These are phyloP conservation scores for Pogona vitticeps DNA, from an alignment of 2,113 vertebrate genomes.

Conservation along the genomic window DNA sequence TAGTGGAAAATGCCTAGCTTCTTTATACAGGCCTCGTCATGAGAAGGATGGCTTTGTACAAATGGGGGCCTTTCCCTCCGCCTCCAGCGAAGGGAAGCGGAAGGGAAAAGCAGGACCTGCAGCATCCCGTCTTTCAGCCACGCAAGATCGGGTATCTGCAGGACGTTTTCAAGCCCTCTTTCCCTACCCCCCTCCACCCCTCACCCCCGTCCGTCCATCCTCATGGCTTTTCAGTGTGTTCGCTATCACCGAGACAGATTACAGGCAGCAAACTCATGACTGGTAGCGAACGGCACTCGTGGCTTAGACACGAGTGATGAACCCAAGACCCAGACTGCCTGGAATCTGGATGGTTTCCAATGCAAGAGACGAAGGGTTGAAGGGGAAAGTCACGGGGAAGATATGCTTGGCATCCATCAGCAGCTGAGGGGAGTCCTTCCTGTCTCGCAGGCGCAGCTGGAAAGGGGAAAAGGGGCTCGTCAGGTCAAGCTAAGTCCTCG, in stretches of 20 bases:
- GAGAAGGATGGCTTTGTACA: slow-evolving; percentile 40
- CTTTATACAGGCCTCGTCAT: slow-evolving; percentile 20
- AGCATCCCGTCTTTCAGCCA: slow-evolving; percentile 58
- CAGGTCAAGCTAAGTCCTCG: background rate
- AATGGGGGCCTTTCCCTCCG: slow-evolving; percentile 38
- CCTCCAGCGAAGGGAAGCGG: slow-evolving; percentile 31
- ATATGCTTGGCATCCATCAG: slow-evolving; percentile 98
- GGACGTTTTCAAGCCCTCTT: slow-evolving; percentile 22
- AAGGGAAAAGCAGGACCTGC: background rate
- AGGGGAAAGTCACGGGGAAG: slow-evolving; percentile 96
- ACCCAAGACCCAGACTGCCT: slow-evolving; percentile 89
- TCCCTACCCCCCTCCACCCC: background rate
- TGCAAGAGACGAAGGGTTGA: slow-evolving; percentile 93
- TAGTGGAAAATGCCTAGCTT: slow-evolving; percentile 1
- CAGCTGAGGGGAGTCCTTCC: slow-evolving; percentile 93
- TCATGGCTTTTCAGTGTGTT: slow-evolving; percentile 54
- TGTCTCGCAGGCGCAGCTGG: slow-evolving; percentile 93
- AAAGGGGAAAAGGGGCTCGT: slow-evolving; percentile 46
- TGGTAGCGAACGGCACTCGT: slow-evolving; percentile 30
- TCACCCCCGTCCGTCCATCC: slow-evolving; percentile 31
- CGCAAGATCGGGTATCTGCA: slow-evolving; percentile 43
- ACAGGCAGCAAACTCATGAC: slow-evolving; percentile 47
- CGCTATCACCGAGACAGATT: slow-evolving; percentile 43
- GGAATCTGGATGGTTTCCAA: slow-evolving; percentile 98
- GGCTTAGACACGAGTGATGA: slow-evolving; percentile 91